A percentile compares a stretch with the other conserved stretches of the same genome.
These are phyloP conservation scores for Eilema sororculum DNA, from an alignment of 2,888 invertebrate species.

Conservation along the genomic window DNA sequence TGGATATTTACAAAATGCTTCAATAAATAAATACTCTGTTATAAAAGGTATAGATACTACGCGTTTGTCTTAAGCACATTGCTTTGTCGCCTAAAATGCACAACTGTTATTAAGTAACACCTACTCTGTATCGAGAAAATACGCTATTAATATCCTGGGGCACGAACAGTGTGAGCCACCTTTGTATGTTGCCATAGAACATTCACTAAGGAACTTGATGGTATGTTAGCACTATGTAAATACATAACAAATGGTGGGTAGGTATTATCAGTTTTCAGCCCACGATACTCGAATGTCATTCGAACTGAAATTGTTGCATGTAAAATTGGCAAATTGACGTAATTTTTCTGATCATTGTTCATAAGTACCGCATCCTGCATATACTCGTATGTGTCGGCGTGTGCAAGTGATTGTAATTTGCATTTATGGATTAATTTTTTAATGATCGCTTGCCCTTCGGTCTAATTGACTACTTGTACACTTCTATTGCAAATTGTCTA, in stretches of 20 bases:
- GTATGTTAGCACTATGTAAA: conserved; percentile 1
- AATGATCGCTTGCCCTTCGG: conserved; percentile 40
- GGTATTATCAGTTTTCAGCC: conserved; percentile 35
- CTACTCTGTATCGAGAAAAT: conserved; percentile 28
- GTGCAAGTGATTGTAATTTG: conserved; percentile 55
- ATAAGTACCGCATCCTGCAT: conserved; percentile 69
- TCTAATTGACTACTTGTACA: background rate
- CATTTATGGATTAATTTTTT: conserved; percentile 49
- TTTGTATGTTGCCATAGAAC: conserved; percentile 37
- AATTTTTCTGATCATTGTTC: conserved; percentile 69
- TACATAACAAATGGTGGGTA: background rate
- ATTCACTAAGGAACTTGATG: conserved; percentile 38
- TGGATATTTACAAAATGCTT: background rate
- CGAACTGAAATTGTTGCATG: conserved; percentile 57
- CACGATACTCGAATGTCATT: conserved; percentile 56
- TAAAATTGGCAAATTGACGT: conserved; percentile 66
- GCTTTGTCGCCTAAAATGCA: conserved; percentile 34
- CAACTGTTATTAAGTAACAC: conserved; percentile 21
- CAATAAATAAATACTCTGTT: background rate
- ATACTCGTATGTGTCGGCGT: conserved; percentile 43
- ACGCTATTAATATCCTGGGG: conserved; percentile 29
- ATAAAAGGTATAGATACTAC: background rate
- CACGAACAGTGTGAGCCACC: conserved; percentile 27
- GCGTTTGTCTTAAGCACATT: conserved; percentile 6
- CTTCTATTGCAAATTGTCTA: conserved; percentile 14